Evolutionary conservation across 2,888 invertebrate genomes (phyloP), one percentile per base, ranked within the genome.

Genomic region (Tanytarsus gracilentus): DNA sequence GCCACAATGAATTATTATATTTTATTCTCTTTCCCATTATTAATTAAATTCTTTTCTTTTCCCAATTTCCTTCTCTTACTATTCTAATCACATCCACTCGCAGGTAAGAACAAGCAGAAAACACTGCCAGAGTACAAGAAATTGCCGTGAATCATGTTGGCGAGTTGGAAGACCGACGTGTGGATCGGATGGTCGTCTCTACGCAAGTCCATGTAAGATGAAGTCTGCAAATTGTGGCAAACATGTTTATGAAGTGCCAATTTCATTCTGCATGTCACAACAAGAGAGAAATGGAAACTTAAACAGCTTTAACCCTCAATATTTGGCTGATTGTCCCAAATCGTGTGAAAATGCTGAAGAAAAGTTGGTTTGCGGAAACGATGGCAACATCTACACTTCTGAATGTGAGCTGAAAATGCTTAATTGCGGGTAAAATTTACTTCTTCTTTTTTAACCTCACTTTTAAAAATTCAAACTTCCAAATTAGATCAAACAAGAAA

Each of bases 191-290:
- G 90, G 91, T 0, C 85, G 89, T 65, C 79, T 93, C 48, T 93
- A 93, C 72, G 84, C 89, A 44, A 92, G 90, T 72, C 87, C 89
- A 56, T 93, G 92, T 70, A 82, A 89, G 68, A 92, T 93, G 92
- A 88, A 89, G 71, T 84, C 89, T 33, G 89, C 91, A 67, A 93
- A 93, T 71, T 93, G 93, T 75, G 93, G 93, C 40, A 91, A 91
- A 71, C 92, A 92, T 72, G 89, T 93, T 8, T 93, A 91, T 71
- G 92, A 92, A 75, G 90, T 92, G 11, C 92, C 92, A 0, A 86
- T 92, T 81, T 86, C 91, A 9, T 90, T 86, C 75, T 92, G 92
- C 71, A 82, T 87, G 63, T 83, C 86, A 1, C 84, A 84, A 69
- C 76, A 78, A 68, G 89, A 90, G 69, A 75, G 87, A 61, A 86